Conservation (phyloP, 1,140 invertebrate genomes). For the Harlomillsia oculata region DNA sequence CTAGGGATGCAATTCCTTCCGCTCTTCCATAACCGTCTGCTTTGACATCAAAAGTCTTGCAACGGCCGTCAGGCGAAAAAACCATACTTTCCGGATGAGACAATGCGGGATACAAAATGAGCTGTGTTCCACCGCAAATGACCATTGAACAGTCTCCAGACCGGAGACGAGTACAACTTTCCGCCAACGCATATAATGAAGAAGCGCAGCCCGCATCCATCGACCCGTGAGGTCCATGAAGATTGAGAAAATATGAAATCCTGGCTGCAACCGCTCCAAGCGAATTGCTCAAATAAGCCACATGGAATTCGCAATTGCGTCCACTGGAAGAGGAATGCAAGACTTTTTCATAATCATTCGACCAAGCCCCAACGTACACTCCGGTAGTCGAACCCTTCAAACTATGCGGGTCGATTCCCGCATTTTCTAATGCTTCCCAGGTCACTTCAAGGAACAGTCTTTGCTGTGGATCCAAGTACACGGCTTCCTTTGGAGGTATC, state of each 20-base stretch:
- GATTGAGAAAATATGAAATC: constrained; percentile 8
- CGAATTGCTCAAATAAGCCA: constrained; percentile 39
- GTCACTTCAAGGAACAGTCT: constrained; percentile 51
- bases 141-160: not conserved
- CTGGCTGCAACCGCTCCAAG: constrained; percentile 1
- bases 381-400: constrained; percentile 1
- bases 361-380: constrained; percentile 13
- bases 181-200: not conserved
- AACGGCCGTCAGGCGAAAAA: constrained; percentile 2
- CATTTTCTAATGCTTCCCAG: constrained; percentile 52
- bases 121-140: constrained; percentile 5
- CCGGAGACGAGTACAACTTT: constrained; percentile 7
- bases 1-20: not conserved
- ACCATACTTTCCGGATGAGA: not conserved
- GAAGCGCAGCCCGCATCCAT: constrained; percentile 6
- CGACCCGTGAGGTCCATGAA: constrained; percentile 10
- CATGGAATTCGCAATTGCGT: constrained; percentile 45
- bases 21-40: not conserved
- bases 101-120: not conserved
- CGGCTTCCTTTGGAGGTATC: constrained; percentile 47
- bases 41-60: constrained; percentile 2
- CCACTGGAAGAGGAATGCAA: not conserved
- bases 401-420: not conserved
- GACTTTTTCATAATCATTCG: constrained; percentile 13
- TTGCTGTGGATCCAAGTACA: constrained; percentile 53